Evolutionary conservation across 2,888 invertebrate species (phyloP), one percentile per base, ranked within the genome.

Genomic region (Melanostoma scalare): DNA sequence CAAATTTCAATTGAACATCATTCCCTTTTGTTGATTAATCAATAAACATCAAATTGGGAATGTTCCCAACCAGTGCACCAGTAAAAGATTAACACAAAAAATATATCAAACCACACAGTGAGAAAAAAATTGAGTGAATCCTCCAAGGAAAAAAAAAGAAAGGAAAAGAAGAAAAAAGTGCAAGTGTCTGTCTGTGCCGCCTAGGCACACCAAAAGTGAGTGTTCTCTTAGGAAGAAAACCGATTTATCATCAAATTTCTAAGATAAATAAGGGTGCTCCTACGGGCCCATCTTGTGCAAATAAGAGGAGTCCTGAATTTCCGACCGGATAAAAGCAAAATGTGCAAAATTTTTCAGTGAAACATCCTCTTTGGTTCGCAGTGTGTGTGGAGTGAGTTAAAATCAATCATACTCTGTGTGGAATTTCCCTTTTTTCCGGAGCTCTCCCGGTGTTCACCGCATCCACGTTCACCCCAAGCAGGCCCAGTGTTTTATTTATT

Each of bases 161-260:
- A 38, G 31, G 42, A 60, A 10, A 44, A 6, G 44, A 63, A 63
- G 42, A 61, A 78, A 76, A 84, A 84, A 84, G 84, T 84, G 84
- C 84, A 84, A 84, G 84, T 84, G 79, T 78, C 79, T 84, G 84
- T 79, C 74, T 79, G 77, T 75, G 79, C 79, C 84, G 79, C 67
- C 60, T 56, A 60, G 84, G 78, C 50, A 63, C 44, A 35, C 35
- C 6, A 65, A 71, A 69, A 46, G 58, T 67, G 60, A 71, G 58
- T 71, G 40, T 52, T 72, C 46, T 20, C 36, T 9, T 8, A 33
- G 68, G 72, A 72, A 80, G 65, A 68, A 58, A 50, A 52, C 60
- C 35, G 56, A 68, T 67, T 61, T 58, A 50, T 38, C 42, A 31
- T 68, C 35, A n/a, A 35, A 73, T 58, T 58, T 46, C 46, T 8